Evolutionary conservation across 2,888 invertebrate species (phyloP).

Genomic region (Mesopsocus fuscifrons): DNA sequence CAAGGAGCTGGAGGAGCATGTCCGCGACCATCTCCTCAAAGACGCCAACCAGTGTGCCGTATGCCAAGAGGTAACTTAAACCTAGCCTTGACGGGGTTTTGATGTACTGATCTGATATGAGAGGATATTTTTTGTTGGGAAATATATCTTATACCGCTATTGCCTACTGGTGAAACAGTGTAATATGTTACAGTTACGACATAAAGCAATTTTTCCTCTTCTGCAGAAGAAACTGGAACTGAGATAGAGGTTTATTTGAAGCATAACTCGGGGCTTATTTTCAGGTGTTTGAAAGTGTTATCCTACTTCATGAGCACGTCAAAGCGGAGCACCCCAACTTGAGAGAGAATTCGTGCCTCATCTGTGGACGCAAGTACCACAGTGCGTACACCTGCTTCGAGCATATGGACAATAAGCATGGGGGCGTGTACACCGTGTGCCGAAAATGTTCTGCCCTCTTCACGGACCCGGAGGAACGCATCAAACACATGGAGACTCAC

Average conservation of each 20-base stretch:
- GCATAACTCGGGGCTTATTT: no score
- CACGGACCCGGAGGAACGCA: constrained; percentile 29
- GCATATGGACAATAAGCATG: constrained; percentile 37
- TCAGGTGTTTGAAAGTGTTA: constrained; percentile 33
- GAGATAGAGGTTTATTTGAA: no score
- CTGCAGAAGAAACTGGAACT: no score
- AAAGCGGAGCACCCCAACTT: constrained; percentile 28
- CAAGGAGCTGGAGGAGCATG: constrained; percentile 29
- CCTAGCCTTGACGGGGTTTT: no score
- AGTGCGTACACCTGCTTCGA: constrained; percentile 38
- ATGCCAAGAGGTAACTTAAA: constrained; percentile 11
- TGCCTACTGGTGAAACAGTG: no score
- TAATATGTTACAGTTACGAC: no score
- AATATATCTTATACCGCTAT: no score
- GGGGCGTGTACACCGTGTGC: constrained; percentile 34
- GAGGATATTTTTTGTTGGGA: no score
- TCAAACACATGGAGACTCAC: constrained; percentile 27
- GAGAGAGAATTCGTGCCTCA: constrained; percentile 31
- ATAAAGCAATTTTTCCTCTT: no score
- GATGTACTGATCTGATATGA: no score
- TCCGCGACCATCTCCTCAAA: constrained; percentile 21
- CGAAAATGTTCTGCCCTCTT: constrained; percentile 38
- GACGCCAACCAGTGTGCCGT: constrained; percentile 12
- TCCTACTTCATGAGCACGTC: constrained; percentile 31
- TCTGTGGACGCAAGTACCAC: constrained; percentile 38